Conservation (phyloP, 2,797 vertebrate species). For the Pelochelys cantorii region DNA sequence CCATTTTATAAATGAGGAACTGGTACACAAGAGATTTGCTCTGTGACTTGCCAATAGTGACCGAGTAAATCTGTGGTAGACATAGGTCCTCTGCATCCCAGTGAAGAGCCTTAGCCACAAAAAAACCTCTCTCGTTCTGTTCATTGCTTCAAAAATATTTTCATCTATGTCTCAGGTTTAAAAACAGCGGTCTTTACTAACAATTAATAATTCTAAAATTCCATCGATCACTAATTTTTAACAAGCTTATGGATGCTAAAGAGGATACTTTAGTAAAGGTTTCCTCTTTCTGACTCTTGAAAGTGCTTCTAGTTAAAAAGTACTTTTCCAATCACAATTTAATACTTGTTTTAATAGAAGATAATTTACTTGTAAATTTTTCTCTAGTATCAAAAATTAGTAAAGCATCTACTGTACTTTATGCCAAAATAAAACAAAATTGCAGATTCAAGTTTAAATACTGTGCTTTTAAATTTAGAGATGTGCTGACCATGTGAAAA, state of each 20-base stretch:
- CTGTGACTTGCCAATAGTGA: neutral
- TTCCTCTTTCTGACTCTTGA: neutral
- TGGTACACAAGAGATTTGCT: neutral
- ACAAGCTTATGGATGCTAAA: neutral
- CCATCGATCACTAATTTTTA: neutral
- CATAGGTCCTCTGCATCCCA: neutral
- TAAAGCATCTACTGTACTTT: slow-evolving; percentile 31
- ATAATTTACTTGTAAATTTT: slow-evolving; percentile 14
- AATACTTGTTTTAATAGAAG: slow-evolving; percentile 5
- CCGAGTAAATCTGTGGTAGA: neutral
- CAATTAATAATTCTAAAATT: neutral
- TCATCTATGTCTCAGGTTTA: neutral
- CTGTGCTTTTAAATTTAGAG: slow-evolving; percentile 26
- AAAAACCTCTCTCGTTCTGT: neutral
- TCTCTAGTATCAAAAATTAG: neutral
- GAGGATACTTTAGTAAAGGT: neutral
- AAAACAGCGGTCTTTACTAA: neutral
- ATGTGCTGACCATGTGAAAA: slow-evolving; percentile 34
- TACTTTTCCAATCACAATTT: neutral
- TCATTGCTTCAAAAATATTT: neutral
- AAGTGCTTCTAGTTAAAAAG: neutral
- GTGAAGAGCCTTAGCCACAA: neutral
- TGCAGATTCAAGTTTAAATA: slow-evolving; percentile 32
- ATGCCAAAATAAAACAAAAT: slow-evolving; percentile 28
- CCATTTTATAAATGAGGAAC: neutral